Base-by-base conservation (phyloP, 2,888 invertebrate species). In the Drosophila dives region DNA sequence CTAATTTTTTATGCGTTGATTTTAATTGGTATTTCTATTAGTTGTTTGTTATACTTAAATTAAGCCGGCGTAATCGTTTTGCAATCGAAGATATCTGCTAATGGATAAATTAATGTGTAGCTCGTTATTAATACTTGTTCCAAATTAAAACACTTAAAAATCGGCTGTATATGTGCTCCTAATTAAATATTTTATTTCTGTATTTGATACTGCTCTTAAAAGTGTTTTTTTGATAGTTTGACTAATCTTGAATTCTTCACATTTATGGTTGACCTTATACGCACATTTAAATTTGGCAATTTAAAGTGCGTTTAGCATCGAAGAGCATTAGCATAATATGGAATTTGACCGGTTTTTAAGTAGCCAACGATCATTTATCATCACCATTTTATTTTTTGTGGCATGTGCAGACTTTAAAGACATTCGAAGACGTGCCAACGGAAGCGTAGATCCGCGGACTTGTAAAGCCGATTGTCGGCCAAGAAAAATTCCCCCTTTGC, bases 1-100 rank as follows among this genome's bases (percentile, higher is more conserved):
- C 72, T 75, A 81, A 88, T 80, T 83, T 80, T 83, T 81, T 51
- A 45, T 20, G n/a, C 34, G 32, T 59, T 63, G 36, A 38, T 63
- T 73, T 56, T 32, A 63, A 53, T 75, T 80, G 64, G 63, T 36
- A 65, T 76, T 81, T 83, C 72, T 51, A 55, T 64, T 72, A 33
- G 59, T 33, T 36, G 33, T 36, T 51, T 40, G 15, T n/a, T 55
- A 54, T 36, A 38, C 20, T 33, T 54, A 50, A 64, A 15, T n/a
- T 32, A 12, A 64, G 40, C 59, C 12, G 7, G 34, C 42, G 42
- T 49, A 20, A 64, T 49, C 42, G 36, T n/a, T 36, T 50, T 32
- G 20, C 42, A 53, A 51, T 55, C 51, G 33, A n/a, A 53, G 66
- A 36, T 54, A 51, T 23, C 48, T 48, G 75, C 67, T 75, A 75